These are phyloP conservation scores for Thalassoma bifasciatum DNA, from an alignment of 2,113 vertebrate genomes.

Conservation along the genomic window DNA sequence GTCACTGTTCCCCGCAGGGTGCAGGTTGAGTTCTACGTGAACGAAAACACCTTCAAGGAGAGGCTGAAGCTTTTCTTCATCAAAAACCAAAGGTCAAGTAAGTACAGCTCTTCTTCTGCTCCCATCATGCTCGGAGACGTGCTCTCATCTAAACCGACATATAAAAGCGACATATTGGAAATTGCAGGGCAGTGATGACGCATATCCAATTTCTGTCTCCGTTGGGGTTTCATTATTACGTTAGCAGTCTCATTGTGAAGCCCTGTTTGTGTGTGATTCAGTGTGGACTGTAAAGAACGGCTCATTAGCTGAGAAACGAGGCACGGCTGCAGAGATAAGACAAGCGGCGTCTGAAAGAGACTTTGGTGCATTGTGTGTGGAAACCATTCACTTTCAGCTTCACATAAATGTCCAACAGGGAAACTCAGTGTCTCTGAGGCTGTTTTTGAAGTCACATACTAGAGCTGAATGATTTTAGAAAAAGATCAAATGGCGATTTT, in stretches of 20 bases:
- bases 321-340: conserved; percentile 16
- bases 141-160: conserved; percentile 16
- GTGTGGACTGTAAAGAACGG: background rate
- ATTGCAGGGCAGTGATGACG: conserved; percentile 15
- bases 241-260: conserved; percentile 22
- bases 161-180: conserved; percentile 26
- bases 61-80: conserved; percentile 99
- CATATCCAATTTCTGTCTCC: conserved; percentile 36
- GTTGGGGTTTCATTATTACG: conserved; percentile 23
- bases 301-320: conserved; percentile 32
- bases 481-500: too few species aligned
- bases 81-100: conserved; percentile 99
- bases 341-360: background rate
- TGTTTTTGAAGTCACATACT: too few species aligned
- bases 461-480: too few species aligned
- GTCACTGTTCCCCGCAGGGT: conserved; percentile 84
- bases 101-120: conserved; percentile 73
- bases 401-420: background rate
- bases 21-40: conserved; percentile 98
- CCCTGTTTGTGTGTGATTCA: background rate
- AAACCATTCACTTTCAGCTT: conserved; percentile 21
- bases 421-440: background rate
- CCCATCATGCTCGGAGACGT: background rate
- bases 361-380: conserved; percentile 19
- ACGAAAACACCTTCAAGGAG: conserved; percentile 99